Percentiles rank a stretch among this genome's conserved stretches.
Conservation (phyloP, 2,797 vertebrate genomes). For the Tamandua tetradactyla region DNA sequence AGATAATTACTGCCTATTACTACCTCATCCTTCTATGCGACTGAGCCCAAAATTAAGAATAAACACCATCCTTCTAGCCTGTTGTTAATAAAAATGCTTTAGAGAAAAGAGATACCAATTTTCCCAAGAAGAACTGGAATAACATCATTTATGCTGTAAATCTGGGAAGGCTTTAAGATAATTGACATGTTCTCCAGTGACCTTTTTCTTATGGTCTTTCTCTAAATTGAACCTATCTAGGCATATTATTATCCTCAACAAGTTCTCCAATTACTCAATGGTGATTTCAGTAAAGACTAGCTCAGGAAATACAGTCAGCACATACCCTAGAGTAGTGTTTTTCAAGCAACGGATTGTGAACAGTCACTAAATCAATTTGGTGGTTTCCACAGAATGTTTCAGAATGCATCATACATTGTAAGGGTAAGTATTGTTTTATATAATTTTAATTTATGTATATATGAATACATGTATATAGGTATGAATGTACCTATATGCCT, state of each 20-base stretch:
- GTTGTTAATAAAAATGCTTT: neutral
- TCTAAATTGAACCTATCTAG: neutral
- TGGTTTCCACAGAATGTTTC: neutral
- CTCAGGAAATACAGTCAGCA: neutral
- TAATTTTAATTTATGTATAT: neutral
- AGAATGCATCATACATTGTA: neutral
- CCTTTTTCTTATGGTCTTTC: neutral
- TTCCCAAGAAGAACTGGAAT: neutral
- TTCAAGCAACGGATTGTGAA: neutral
- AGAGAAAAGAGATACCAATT: neutral
- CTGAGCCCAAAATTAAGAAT: neutral
- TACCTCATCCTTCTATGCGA: neutral
- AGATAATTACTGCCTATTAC: neutral
- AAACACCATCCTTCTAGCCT: neutral
- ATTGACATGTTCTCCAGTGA: neutral
- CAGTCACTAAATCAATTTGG: neutral
- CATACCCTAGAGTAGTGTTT: neutral
- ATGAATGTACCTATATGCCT: neutral
- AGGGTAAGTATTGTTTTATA: neutral
- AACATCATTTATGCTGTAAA: neutral
- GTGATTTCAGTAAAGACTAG: neutral
- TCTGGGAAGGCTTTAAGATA: neutral
- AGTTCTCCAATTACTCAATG: neutral
- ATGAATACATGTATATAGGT: no score
- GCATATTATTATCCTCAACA: neutral